A percentile compares a stretch with the other conserved stretches of the same genome.
These are phyloP conservation scores for Herpailurus yagouaroundi DNA, from an alignment of 2,113 vertebrate species.

Conservation along the genomic window DNA sequence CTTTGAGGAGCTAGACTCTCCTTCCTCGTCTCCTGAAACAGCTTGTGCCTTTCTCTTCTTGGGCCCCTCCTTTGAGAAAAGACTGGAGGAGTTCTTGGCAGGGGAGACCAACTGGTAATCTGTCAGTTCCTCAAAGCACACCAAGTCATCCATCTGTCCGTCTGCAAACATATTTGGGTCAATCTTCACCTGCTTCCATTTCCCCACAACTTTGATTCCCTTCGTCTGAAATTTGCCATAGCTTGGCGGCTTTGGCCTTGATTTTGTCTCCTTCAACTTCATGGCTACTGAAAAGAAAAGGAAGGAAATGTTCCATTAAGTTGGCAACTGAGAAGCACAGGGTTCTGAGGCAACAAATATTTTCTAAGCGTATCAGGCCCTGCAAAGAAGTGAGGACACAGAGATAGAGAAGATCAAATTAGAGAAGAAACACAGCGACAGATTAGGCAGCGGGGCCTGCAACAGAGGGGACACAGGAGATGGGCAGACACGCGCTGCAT, in stretches of 20 bases:
- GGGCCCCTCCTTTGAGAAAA: constrained; percentile 73
- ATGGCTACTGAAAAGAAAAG: constrained; percentile 80
- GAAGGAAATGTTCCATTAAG: background rate
- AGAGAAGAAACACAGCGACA: background rate
- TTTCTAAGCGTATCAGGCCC: background rate
- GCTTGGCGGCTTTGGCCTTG: constrained; percentile 67
- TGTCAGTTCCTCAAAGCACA: constrained; percentile 96
- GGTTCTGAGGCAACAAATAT: background rate
- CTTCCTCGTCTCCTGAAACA: constrained; percentile 46
- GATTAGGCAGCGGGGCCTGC: background rate
- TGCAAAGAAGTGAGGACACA: background rate
- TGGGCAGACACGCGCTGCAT: rapidly evolving
- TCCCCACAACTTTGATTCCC: constrained; percentile 90
- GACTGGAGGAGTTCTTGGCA: constrained; percentile 71
- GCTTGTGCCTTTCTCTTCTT: constrained; percentile 87
- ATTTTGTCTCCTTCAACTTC: constrained; percentile 85
- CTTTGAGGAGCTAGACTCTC: constrained; percentile 41
- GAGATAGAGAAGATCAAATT: background rate
- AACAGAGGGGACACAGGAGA: background rate
- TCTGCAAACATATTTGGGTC: constrained; percentile 92
- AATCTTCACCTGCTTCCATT: constrained; percentile 92
- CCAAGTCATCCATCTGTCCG: constrained; percentile 90
- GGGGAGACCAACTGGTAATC: constrained; percentile 90
- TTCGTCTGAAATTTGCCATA: constrained; percentile 80
- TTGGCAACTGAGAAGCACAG: background rate